A percentile compares a stretch with the other conserved stretches of the same genome.
Conservation (phyloP, 1,140 invertebrate species). For the Stenopsyche tienmushanensis region DNA sequence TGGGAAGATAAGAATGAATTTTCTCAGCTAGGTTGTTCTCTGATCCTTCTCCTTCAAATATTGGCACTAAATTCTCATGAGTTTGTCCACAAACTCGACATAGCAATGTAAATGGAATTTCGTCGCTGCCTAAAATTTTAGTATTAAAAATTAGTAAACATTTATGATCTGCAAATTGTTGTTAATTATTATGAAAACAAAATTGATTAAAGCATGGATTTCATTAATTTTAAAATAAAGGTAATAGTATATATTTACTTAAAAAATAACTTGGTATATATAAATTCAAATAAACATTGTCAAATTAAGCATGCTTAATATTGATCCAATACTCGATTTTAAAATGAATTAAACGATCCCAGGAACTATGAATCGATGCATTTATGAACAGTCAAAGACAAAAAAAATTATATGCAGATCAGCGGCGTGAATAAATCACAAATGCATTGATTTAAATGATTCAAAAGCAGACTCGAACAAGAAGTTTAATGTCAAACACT, state of each 20-base stretch:
- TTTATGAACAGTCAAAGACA: no score
- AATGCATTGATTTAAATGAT: no score
- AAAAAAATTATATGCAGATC: no score
- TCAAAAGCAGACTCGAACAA: no score
- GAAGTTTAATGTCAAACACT: no score
- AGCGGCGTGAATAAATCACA: no score
- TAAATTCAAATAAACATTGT: not conserved
- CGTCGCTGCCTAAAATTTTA: slow-evolving; percentile 41
- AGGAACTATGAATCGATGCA: no score
- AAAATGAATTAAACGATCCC: no score
- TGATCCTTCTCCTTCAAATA: slow-evolving; percentile 58
- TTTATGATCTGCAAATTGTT: not conserved
- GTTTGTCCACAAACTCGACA: slow-evolving; percentile 60
- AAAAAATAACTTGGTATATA: no score
- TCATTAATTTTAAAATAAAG: not conserved
- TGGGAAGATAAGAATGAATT: slow-evolving; percentile 61
- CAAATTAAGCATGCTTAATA: no score
- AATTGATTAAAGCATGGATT: not conserved
- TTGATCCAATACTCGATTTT: no score
- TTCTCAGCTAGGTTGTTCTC: slow-evolving; percentile 57
- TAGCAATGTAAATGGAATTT: slow-evolving; percentile 45
- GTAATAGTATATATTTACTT: no score
- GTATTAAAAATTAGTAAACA: not conserved
- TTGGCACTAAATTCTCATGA: slow-evolving; percentile 56
- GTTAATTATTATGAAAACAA: not conserved